A percentile compares a stretch with the other conserved stretches of the same genome.
Evolutionary conservation across 1,140 invertebrate genomes (phyloP).

Genomic region (Achroia grisella): DNA sequence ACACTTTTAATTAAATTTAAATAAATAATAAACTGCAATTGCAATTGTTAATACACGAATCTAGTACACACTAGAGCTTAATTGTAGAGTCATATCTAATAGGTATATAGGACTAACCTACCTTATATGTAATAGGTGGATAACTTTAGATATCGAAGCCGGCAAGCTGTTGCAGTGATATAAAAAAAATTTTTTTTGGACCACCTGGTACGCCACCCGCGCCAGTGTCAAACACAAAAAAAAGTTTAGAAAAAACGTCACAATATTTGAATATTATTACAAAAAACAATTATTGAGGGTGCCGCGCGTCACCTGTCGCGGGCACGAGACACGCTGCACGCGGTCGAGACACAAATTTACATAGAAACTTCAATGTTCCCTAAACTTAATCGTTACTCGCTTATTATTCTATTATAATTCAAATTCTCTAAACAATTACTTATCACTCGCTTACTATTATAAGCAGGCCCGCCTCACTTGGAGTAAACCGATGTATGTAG

Average conservation of each 20-base stretch:
- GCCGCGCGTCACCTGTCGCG: slow-evolving; percentile 67
- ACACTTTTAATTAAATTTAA: too few species aligned
- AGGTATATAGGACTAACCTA: neutral
- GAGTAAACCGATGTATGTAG: too few species aligned
- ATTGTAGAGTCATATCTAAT: too few species aligned
- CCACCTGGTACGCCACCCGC: slow-evolving; percentile 66
- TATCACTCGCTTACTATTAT: too few species aligned
- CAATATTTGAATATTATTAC: slow-evolving; percentile 71
- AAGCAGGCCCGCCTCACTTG: too few species aligned
- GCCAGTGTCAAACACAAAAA: slow-evolving; percentile 49
- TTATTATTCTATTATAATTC: too few species aligned
- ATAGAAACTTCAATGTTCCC: slow-evolving; percentile 41
- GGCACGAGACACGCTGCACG: slow-evolving; percentile 43
- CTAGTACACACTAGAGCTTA: too few species aligned
- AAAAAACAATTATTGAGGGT: slow-evolving; percentile 68
- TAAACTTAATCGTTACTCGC: too few species aligned
- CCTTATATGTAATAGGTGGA: neutral
- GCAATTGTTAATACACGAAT: too few species aligned
- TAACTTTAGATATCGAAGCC: neutral
- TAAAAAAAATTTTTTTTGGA: slow-evolving; percentile 51
- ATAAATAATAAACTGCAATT: too few species aligned
- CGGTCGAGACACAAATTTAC: slow-evolving; percentile 62
- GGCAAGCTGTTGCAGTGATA: slow-evolving; percentile 50
- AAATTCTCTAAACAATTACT: too few species aligned
- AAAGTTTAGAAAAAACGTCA: slow-evolving; percentile 54